Base-by-base conservation (phyloP, 1,140 invertebrate species). In the Bradynema listronoti region DNA sequence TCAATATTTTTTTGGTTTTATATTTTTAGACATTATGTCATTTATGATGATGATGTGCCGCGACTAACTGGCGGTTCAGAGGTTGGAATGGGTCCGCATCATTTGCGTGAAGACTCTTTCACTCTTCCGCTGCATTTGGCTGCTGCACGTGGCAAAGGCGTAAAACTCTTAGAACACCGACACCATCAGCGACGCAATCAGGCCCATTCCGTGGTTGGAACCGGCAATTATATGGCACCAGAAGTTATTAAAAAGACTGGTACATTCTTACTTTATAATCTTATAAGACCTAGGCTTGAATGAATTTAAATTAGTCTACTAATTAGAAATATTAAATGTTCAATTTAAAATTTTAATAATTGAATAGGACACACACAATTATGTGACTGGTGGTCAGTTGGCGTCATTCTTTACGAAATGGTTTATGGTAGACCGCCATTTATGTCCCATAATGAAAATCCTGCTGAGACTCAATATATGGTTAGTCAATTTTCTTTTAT, bases 301-400 rank as follows among this genome's bases (percentile, higher is more conserved):
- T n/a, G n/a, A n/a, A n/a, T n/a, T n/a, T n/a, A n/a, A n/a, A n/a
- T n/a, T n/a, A n/a, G n/a, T n/a, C n/a, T n/a, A n/a, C n/a, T n/a
- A n/a, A n/a, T n/a, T n/a, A n/a, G n/a, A n/a, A n/a, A n/a, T n/a
- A n/a, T n/a, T n/a, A n/a, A n/a, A n/a, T n/a, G n/a, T n/a, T 55
- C 36, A 58, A 4, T 59, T 11, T 27, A 30, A 16, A 49, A 11
- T 49, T 11, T 11, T 16, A 22, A 14, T 57, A 68, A 16, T 11
- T 34, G 22, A 72, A 19, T 61, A 82, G 93, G 93, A 22, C 97
- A 98, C 78, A 94, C 91, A 3, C 90, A 94, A 77, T 83, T 93
- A 4, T 98, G 94, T 80, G 94, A 98, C 82, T 99, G 94, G 91
- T 99, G 94, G 94, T 94, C 90, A 76, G 92, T 98, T 22, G 91